Percentiles rank a stretch among this genome's conserved stretches.
Conservation (phyloP, 2,113 vertebrate genomes). For the Gavia stellata region DNA sequence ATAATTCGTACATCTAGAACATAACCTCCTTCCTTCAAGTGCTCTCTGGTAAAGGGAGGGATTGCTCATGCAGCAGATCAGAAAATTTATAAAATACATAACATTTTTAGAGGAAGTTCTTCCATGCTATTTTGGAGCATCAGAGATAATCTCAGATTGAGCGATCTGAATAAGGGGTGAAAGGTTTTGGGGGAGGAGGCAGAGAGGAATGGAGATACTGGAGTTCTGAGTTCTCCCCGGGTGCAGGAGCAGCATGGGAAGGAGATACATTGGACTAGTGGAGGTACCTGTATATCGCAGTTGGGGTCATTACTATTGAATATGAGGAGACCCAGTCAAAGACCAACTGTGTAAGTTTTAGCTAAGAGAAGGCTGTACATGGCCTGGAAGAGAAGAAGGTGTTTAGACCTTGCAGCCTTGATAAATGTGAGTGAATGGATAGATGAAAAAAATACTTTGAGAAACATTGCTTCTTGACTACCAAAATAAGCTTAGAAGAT, state of each 20-base stretch:
- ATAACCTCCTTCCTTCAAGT: background rate
- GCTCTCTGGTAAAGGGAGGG: background rate
- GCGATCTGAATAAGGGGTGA: background rate
- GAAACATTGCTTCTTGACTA: background rate
- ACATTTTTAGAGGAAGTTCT: background rate
- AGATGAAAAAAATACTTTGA: background rate
- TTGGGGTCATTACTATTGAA: background rate
- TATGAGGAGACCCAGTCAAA: background rate
- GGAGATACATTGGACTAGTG: background rate
- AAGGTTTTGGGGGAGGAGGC: background rate
- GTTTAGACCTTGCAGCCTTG: background rate
- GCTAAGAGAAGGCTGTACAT: background rate
- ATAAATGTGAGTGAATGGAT: background rate
- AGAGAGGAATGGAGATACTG: background rate
- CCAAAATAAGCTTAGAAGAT: background rate
- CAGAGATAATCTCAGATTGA: background rate
- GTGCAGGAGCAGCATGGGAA: background rate
- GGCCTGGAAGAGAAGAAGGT: background rate
- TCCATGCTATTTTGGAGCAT: background rate
- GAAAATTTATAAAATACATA: background rate
- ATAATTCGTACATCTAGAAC: background rate
- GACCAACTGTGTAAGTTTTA: background rate
- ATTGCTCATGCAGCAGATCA: background rate
- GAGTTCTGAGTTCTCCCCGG: background rate
- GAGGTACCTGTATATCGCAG: background rate